phyloP scores from a whole-genome alignment of 1,140 invertebrate species.

The Propsilocerus akamusi region DNA sequence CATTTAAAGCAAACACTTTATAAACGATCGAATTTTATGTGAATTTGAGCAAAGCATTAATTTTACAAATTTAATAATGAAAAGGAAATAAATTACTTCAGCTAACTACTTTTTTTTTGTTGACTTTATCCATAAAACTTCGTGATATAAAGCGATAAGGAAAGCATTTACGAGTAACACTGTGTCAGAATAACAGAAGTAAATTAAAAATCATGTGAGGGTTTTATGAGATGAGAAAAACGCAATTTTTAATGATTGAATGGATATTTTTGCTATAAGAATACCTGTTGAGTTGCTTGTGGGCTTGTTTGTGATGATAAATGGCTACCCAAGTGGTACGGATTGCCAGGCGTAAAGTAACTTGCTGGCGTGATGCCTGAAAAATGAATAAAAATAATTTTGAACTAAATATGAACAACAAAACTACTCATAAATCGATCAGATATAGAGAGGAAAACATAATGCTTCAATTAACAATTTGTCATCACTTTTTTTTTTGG shows the following conservation, averaged over 20 bases:
- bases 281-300: constrained; percentile 21
- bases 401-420: neutral
- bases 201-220: constrained; percentile 4
- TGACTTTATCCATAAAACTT: too few relatives aligned
- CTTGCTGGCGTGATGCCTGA: constrained; percentile 22
- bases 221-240: constrained; percentile 5
- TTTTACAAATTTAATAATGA: too few relatives aligned
- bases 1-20: too few relatives aligned
- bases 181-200: constrained; percentile 13
- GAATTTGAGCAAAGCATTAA: too few relatives aligned
- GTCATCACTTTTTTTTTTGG: neutral
- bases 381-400: constrained; percentile 13
- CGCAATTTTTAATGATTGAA: too few relatives aligned
- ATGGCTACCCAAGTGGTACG: constrained; percentile 25
- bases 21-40: too few relatives aligned
- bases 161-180: constrained; percentile 21
- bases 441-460: neutral
- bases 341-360: constrained; percentile 21
- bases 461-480: neutral
- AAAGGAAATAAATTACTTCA: too few relatives aligned
- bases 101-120: too few relatives aligned
- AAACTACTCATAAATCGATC: neutral
- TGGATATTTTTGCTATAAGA: too few relatives aligned
- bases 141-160: too few relatives aligned
- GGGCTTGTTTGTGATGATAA: constrained; percentile 20